These are phyloP conservation scores for Anolis sagrei DNA, from an alignment of 2,113 vertebrate species.

Conservation along the genomic window DNA sequence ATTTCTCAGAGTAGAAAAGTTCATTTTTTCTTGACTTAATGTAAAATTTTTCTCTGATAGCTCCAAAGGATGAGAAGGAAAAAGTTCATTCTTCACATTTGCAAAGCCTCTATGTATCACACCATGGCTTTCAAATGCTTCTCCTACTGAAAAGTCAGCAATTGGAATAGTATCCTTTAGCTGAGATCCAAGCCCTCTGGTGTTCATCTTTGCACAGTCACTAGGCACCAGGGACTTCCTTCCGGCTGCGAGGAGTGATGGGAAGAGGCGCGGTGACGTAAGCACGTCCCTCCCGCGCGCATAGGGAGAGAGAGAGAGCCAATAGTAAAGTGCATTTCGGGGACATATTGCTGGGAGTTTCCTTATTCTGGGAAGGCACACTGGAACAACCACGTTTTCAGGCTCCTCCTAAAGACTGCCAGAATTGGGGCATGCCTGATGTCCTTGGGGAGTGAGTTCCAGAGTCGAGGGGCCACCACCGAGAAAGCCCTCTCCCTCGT, in stretches of 20 bases:
- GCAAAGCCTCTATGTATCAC: constrained; percentile 89
- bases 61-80: constrained; percentile 93
- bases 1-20: too few relatives aligned
- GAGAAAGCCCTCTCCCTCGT: too few relatives aligned
- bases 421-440: too few relatives aligned
- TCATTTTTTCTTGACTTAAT: too few relatives aligned
- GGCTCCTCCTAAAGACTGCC: too few relatives aligned
- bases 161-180: constrained; percentile 90
- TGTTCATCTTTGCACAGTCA: constrained; percentile 73
- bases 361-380: too few relatives aligned
- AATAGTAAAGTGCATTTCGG: too few relatives aligned
- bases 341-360: too few relatives aligned
- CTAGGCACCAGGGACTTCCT: constrained; percentile 15
- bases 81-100: constrained; percentile 90
- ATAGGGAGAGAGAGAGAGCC: neutral
- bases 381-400: too few relatives aligned
- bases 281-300: fast-evolving
- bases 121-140: constrained; percentile 86
- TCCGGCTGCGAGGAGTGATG: constrained; percentile 55
- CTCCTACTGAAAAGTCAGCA: constrained; percentile 83
- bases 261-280: neutral
- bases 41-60: constrained; percentile 93
- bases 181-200: constrained; percentile 85
- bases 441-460: too few relatives aligned
- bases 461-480: too few relatives aligned